phyloP scores from a whole-genome alignment of 2,113 vertebrate species.

The Muntiacus muntjak region DNA sequence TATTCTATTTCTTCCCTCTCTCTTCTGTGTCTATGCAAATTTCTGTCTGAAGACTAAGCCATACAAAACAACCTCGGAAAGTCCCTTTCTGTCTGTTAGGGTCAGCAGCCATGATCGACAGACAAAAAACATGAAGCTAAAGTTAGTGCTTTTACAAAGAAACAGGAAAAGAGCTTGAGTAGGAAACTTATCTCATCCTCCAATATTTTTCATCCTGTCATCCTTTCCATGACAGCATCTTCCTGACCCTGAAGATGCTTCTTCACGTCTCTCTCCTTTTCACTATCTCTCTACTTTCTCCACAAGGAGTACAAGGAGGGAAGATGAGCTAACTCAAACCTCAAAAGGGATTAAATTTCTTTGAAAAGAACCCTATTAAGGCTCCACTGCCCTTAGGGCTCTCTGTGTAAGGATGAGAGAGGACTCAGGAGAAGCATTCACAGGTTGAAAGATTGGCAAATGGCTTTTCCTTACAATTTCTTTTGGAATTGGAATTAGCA shows the following conservation, averaged over 20 bases:
- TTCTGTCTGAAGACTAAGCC: background rate
- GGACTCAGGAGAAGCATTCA: background rate
- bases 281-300: background rate
- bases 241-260: background rate
- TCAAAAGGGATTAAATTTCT: background rate
- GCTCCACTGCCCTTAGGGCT: background rate
- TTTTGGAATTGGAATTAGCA: background rate
- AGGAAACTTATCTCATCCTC: background rate
- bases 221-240: background rate
- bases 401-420: background rate
- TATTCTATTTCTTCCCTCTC: background rate
- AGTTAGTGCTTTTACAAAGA: background rate
- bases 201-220: background rate
- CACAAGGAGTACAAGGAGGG: background rate
- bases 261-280: background rate
- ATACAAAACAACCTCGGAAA: background rate
- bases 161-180: background rate
- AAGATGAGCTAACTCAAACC: background rate
- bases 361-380: background rate
- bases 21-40: background rate
- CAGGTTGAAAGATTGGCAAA: background rate
- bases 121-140: background rate
- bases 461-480: conserved; percentile 30
- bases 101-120: background rate
- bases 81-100: background rate